A percentile compares a stretch with the other conserved stretches of the same genome.
phyloP scores from a whole-genome alignment of 2,888 invertebrate genomes.

The Fissipunctia ypsillon region DNA sequence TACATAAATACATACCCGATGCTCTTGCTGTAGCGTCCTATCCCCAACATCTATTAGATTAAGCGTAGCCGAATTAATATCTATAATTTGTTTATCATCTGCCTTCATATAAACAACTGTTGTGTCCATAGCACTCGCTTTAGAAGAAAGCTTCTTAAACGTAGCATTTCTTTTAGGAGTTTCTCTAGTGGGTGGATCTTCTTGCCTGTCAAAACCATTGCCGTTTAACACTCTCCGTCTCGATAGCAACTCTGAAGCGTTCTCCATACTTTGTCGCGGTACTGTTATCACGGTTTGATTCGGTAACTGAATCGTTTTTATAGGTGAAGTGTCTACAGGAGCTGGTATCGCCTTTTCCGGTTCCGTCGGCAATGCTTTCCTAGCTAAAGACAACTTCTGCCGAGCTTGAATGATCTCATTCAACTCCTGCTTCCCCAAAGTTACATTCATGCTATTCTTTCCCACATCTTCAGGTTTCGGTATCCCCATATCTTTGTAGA shows the following conservation, averaged over 20 bases:
- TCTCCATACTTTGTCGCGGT: slow-evolving; percentile 85
- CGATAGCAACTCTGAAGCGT: slow-evolving; percentile 84
- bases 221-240: slow-evolving; percentile 80
- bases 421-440: slow-evolving; percentile 86
- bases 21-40: slow-evolving; percentile 77
- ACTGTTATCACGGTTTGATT: slow-evolving; percentile 85
- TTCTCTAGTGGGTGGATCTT: slow-evolving; percentile 79
- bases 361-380: slow-evolving; percentile 83
- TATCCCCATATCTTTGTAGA: slow-evolving; percentile 84
- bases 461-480: slow-evolving; percentile 77
- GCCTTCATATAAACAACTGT: slow-evolving; percentile 82
- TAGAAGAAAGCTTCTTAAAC: slow-evolving; percentile 83
- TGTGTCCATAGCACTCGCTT: slow-evolving; percentile 78
- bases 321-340: slow-evolving; percentile 77
- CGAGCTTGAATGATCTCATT: slow-evolving; percentile 88
- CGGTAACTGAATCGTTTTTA: slow-evolving; percentile 85
- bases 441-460: slow-evolving; percentile 83
- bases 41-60: slow-evolving; percentile 82
- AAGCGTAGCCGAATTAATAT: slow-evolving; percentile 87
- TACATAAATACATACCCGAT: slow-evolving; percentile 64
- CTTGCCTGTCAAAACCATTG: slow-evolving; percentile 76
- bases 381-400: slow-evolving; percentile 85
- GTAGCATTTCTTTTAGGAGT: slow-evolving; percentile 84
- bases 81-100: slow-evolving; percentile 83
- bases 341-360: slow-evolving; percentile 76